These are phyloP conservation scores for Ploceus nigricollis DNA, from an alignment of 2,113 vertebrate genomes.

Conservation along the genomic window DNA sequence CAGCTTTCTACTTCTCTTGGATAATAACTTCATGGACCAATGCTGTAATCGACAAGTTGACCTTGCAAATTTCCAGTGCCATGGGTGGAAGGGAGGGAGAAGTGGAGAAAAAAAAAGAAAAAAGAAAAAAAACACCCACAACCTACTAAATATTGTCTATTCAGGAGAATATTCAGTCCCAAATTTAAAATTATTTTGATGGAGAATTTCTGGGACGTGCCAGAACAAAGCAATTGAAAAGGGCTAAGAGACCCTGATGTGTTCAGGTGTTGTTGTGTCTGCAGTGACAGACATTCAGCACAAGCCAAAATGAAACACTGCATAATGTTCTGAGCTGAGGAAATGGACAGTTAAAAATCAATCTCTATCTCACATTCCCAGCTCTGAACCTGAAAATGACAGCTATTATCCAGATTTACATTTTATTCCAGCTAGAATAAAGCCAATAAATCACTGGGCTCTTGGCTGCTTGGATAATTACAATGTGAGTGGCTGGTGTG, in stretches of 20 bases:
- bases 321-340: constrained; percentile 66
- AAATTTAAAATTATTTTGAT: background rate
- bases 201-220: background rate
- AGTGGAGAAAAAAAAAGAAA: accelerated
- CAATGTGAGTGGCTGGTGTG: constrained; percentile 43
- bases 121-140: accelerated
- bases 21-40: background rate
- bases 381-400: constrained; percentile 76
- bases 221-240: background rate
- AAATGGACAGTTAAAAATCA: constrained; percentile 71
- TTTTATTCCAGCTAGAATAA: constrained; percentile 75
- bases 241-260: background rate
- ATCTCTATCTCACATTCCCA: constrained; percentile 70
- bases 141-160: background rate
- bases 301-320: constrained; percentile 48
- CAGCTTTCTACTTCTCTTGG: background rate
- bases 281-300: constrained; percentile 6
- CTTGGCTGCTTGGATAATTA: constrained; percentile 76
- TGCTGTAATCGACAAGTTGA: background rate
- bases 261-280: background rate
- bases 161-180: background rate
- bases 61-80: background rate
- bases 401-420: constrained; percentile 80
- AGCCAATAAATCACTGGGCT: constrained; percentile 76
- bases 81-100: accelerated